Percentiles rank a stretch among this genome's conserved stretches.
Conservation (phyloP, 2,888 invertebrate genomes). For the Oscheius sp. region DNA sequence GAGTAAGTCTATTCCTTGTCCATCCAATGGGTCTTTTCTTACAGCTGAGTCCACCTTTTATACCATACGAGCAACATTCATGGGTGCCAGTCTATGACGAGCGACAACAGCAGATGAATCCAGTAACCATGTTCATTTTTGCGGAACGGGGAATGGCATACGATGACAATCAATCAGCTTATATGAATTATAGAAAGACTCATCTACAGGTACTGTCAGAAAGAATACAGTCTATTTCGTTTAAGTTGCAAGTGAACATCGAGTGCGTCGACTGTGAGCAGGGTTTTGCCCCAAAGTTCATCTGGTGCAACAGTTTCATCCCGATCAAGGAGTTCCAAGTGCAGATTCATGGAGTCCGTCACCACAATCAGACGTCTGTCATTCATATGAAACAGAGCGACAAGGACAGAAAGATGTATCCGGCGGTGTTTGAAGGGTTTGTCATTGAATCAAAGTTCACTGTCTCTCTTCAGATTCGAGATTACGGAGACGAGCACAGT, state of each 20-base stretch:
- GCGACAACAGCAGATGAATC: conserved; percentile 17
- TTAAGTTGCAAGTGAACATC: conserved; percentile 17
- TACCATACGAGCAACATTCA: not conserved
- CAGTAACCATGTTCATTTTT: not conserved
- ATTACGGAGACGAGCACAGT: conserved; percentile 4
- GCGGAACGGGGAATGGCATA: conserved; percentile 1
- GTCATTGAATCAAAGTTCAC: not conserved
- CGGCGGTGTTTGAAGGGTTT: conserved; percentile 14
- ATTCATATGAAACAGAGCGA: conserved; percentile 15
- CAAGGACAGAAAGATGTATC: conserved; percentile 19
- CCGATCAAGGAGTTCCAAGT: conserved; percentile 23
- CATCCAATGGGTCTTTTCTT: not conserved
- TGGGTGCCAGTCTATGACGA: conserved; percentile 13
- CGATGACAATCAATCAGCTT: conserved; percentile 3
- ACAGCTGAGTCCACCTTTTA: conserved; percentile 11
- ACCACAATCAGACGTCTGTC: conserved; percentile 5
- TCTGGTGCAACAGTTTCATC: conserved; percentile 8
- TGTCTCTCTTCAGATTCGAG: conserved; percentile 3
- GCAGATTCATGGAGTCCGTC: conserved; percentile 14
- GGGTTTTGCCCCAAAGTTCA: conserved; percentile 4
- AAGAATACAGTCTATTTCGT: not conserved
- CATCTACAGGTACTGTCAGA: conserved; percentile 10
- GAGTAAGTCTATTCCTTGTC: not conserved
- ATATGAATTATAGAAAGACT: conserved; percentile 24
- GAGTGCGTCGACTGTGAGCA: conserved; percentile 3